A percentile compares a stretch with the other conserved stretches of the same genome.
phyloP scores from a whole-genome alignment of 2,888 invertebrate genomes.

The Tipula helvola region DNA sequence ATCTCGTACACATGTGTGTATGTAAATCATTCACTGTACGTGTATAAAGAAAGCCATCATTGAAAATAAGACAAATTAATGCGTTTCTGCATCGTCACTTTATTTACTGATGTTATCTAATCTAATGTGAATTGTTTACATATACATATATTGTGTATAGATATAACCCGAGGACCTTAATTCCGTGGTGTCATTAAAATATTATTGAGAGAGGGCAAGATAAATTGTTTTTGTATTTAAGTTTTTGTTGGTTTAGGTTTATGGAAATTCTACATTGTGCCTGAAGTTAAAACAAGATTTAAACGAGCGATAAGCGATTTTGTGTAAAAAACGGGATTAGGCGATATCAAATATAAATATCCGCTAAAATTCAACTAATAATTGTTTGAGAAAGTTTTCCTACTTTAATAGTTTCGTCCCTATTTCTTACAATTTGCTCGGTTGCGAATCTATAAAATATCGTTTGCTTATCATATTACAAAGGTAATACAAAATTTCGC shows the following conservation, averaged over 20 bases:
- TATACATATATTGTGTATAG: neutral
- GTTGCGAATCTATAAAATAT: neutral
- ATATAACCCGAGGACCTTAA: constrained; percentile 8
- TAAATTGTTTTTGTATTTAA: neutral
- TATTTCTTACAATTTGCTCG: no score
- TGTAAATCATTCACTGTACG: neutral
- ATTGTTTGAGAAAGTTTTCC: neutral
- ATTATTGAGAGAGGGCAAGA: neutral
- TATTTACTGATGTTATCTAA: constrained; percentile 10
- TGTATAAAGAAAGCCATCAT: neutral
- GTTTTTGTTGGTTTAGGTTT: neutral
- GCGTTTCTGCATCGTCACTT: constrained; percentile 8
- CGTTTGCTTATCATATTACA: neutral
- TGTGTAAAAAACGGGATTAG: neutral
- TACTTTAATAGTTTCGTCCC: neutral
- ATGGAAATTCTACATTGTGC: neutral
- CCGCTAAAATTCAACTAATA: neutral
- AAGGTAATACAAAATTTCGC: neutral
- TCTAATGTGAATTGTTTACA: neutral
- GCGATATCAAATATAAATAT: neutral
- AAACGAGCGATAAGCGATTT: neutral
- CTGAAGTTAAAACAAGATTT: neutral
- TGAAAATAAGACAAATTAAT: constrained; percentile 7
- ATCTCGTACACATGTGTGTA: neutral
- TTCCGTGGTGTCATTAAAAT: constrained; percentile 9